Percentiles rank a stretch among this genome's conserved stretches.
phyloP scores from a whole-genome alignment of 2,113 vertebrate species.

The Pristiophorus japonicus region DNA sequence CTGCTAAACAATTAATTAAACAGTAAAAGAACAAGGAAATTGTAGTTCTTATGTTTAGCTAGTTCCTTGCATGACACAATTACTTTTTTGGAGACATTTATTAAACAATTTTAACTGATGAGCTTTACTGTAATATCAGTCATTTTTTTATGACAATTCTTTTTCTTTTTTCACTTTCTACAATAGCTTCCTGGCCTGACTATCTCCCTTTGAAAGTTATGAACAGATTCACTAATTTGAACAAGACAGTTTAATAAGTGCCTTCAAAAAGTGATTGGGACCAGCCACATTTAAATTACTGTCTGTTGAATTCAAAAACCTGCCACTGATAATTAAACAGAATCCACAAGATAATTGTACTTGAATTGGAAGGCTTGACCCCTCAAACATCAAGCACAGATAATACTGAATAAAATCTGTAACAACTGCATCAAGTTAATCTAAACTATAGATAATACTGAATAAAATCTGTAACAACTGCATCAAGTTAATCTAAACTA shows the following conservation, averaged over 20 bases:
- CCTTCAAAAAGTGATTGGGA: not conserved
- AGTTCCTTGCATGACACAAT: not conserved
- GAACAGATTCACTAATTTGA: not conserved
- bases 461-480: not conserved
- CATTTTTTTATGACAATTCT: not conserved
- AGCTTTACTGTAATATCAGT: not conserved
- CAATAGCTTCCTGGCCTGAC: not conserved
- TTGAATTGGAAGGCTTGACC: not conserved
- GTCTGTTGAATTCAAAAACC: not conserved
- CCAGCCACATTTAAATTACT: not conserved
- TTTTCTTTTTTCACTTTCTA: not conserved
- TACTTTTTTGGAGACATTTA: not conserved
- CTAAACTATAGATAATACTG: not conserved
- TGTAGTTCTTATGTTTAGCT: not conserved
- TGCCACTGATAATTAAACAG: constrained; percentile 17
- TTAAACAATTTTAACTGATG: not conserved
- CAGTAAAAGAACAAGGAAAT: not conserved
- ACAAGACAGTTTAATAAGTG: not conserved
- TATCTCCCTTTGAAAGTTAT: constrained; percentile 15
- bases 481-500: not conserved
- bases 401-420: constrained; percentile 22
- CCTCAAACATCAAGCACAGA: not conserved
- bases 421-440: not conserved
- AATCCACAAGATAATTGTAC: not conserved
- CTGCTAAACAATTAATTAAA: not conserved